Percentiles rank a stretch among this genome's conserved stretches.
Evolutionary conservation across 37 sponge, comb jelly and placozoan genomes (phyloP).

Genomic region (Geodia barretti): DNA sequence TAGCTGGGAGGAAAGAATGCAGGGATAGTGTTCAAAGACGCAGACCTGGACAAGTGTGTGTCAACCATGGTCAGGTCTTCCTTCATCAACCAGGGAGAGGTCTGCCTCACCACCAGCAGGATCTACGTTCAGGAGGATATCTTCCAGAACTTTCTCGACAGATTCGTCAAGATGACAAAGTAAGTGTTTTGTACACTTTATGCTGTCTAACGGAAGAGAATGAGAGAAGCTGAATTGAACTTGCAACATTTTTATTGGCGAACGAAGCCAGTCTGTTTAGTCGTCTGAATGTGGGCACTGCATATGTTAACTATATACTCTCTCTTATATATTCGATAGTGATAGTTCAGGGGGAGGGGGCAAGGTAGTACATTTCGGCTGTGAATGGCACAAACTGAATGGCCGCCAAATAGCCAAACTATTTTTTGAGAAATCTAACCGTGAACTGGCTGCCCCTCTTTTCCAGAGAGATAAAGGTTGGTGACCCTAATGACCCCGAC

Average conservation of each 20-base stretch:
- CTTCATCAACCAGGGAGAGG: slow-evolving; percentile 92
- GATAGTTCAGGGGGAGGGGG: too few relatives aligned
- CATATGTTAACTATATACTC: too few relatives aligned
- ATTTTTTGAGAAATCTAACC: too few relatives aligned
- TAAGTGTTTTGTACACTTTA: slow-evolving; percentile 1
- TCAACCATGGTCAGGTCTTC: slow-evolving; percentile 76
- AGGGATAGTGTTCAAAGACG: slow-evolving; percentile 84
- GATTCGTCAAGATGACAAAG: slow-evolving; percentile 78
- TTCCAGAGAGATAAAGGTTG: slow-evolving; percentile 72
- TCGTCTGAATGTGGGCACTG: too few relatives aligned
- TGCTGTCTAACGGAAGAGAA: background rate
- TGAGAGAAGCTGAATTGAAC: too few relatives aligned
- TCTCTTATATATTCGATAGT: too few relatives aligned
- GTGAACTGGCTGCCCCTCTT: background rate
- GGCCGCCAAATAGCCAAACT: too few relatives aligned
- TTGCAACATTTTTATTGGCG: too few relatives aligned
- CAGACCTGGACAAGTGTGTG: slow-evolving; percentile 83
- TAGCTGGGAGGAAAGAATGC: slow-evolving; percentile 95
- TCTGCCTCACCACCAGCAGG: slow-evolving; percentile 89
- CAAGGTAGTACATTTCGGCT: too few relatives aligned
- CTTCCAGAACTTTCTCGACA: slow-evolving; percentile 67
- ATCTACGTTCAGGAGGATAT: slow-evolving; percentile 85
- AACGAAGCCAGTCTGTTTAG: too few relatives aligned
- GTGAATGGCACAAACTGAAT: too few relatives aligned
- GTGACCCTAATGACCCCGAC: slow-evolving; percentile 65